Base-by-base conservation (phyloP, 2,797 vertebrate species). In the Sciaenops ocellatus region DNA sequence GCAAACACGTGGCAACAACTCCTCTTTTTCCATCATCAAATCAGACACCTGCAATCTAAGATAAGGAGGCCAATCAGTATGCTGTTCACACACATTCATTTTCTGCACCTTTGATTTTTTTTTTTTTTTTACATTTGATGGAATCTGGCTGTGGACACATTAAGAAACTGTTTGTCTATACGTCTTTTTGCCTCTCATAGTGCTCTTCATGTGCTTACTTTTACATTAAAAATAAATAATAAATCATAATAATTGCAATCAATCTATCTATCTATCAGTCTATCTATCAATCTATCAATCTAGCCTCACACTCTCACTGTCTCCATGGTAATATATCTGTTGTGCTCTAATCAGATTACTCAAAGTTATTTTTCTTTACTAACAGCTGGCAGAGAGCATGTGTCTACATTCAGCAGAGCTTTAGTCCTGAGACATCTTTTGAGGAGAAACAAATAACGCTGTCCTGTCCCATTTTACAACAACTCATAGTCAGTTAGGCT, bases 41-140 rank as follows among this genome's bases (percentile, higher is more conserved):
- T 92, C 91, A 92, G 84, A 86, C 89, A 91, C 91, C 90, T 93
- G 92, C 90, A 88, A 93, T 93, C 89, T 89, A 69, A 90, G 89
- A 92, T 92, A 93, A 93, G 89, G 74, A 85, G 87, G 79, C 83
- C 87, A 93, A 94, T 94, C 91, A 92, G 83, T 41, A 48, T 65
- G 47, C 79, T 56, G 47, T 73, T 78, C 67, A 78, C 34, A 83
- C 73, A 57, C 60, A 24, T 67, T 82, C 82, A 71, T 74, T 70
- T 78, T 73, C 73, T 68, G 42, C 69, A 67, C 66, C 73, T 84
- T 65, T 87, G 73, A 85, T 85, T 81, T 71, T 18, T 34, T 28
- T 30, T 38, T 9, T 38, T 34, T n/a, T n/a, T n/a, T n/a, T n/a
- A n/a, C n/a, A n/a, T n/a, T n/a, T n/a, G n/a, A n/a, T n/a, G n/a